Evolutionary conservation across 2,888 invertebrate genomes (phyloP).

Genomic region (Mantis religiosa): DNA sequence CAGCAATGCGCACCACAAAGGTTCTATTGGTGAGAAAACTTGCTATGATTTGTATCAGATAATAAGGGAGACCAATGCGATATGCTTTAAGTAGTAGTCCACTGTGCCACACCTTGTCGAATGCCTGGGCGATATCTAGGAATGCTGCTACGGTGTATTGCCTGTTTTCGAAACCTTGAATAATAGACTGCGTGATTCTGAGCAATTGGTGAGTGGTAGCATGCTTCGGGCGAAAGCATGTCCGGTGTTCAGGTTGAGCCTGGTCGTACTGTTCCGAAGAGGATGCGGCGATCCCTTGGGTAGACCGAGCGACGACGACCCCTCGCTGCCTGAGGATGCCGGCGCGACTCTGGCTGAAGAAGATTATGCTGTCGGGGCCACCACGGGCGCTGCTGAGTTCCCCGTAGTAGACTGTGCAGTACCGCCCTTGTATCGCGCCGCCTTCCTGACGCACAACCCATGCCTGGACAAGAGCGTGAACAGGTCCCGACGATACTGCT

Average conservation of each 20-base stretch:
- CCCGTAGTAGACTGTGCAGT: slow-evolving; percentile 25
- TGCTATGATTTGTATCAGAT: no score
- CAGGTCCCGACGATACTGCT: slow-evolving; percentile 59
- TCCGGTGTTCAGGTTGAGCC: slow-evolving; percentile 26
- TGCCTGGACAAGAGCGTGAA: slow-evolving; percentile 51
- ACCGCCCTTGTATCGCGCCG: slow-evolving; percentile 44
- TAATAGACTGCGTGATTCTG: no score
- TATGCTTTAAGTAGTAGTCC: no score
- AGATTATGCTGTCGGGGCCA: neutral
- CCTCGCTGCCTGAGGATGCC: neutral
- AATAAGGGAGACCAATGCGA: no score
- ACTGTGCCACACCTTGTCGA: no score
- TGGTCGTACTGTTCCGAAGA: slow-evolving; percentile 29
- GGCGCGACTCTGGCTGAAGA: neutral
- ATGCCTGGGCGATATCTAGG: no score
- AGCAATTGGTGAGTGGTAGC: no score
- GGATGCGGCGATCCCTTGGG: slow-evolving; percentile 30
- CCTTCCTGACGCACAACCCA: slow-evolving; percentile 46
- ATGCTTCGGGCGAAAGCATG: no score
- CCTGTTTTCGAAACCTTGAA: no score
- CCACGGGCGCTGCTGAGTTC: slow-evolving; percentile 7
- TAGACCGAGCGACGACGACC: neutral
- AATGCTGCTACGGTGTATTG: no score
- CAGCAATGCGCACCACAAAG: no score
- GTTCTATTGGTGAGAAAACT: no score